Evolutionary conservation across 2,113 vertebrate genomes (phyloP), one percentile per base, ranked within the genome.

Genomic region (Myotis brandtii): DNA sequence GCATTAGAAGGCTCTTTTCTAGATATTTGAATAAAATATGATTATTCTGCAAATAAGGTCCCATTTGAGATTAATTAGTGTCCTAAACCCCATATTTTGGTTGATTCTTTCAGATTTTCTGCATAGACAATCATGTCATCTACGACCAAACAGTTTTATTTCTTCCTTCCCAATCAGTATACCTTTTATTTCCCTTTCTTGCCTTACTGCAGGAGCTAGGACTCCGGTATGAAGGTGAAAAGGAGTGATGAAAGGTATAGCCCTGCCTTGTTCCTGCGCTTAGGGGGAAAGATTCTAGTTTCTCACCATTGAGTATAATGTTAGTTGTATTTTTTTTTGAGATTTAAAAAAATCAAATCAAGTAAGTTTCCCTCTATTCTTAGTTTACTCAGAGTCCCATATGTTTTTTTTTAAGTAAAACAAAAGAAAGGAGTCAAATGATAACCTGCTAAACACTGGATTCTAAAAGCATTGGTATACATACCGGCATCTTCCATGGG

Each of bases 401-500:
- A 9, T 67, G 50, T 9, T 43, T 48, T 9, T 43, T 48, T 64
- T 40, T 6, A 89, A 52, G 9, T n/a, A 40, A 85, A 76, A 37
- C 25, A 64, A 77, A 79, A 67, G n/a, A 70, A 77, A 89, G 25
- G 11, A 9, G 1, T 66, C 30, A 56, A 54, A 8, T 16, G 69
- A 85, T 23, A 62, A 59, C 79, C 12, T 64, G 40, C 34, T n/a
- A 40, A 59, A 56, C 4, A 46, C 9, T 20, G 30, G 37, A 25
- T 34, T 83, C 64, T 40, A 11, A 21, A 67, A 89, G 59, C 23
- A 37, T 7, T 0, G 0, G 21, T 81, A 52, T 86, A 98, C 98
- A 0, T 98, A 99, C 99, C 98, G 32, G 97, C 91, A 89, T 99
- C 98, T 75, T 99, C 98, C 12, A 66, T 96, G 73, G 98, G 98